Base-by-base conservation (phyloP, 1,140 invertebrate genomes). In the Ladona fulva region DNA sequence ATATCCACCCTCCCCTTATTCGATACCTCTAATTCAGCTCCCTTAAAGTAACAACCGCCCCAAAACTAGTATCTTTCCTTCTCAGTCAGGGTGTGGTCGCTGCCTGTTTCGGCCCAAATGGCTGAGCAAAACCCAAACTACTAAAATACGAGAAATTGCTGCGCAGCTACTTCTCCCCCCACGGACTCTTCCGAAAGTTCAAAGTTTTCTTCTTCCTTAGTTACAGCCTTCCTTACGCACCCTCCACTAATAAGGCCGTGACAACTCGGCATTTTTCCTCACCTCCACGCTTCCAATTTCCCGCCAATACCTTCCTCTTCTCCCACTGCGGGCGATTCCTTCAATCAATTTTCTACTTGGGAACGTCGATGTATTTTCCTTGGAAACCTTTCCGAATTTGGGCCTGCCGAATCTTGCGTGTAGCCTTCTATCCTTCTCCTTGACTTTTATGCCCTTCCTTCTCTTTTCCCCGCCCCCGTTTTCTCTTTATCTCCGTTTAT, bases 101-200 rank as follows among this genome's bases (percentile, higher is more conserved):
- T n/a, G n/a, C n/a, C 29, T 37, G 29, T 37, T 19, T 66, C 52
- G n/a, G 12, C 52, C 10, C 52, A 66, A 66, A 66, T 22, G 52
- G n/a, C 52, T 3, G 52, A 66, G 12, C 16, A 12, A 66, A 66
- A 66, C 52, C 52, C 52, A 16, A 22, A 66, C 16, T 66, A 16
- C 52, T 66, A 66, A 66, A 66, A 66, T 66, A 66, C 52, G n/a
- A 66, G 52, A 12, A 66, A 66, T 22, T 66, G 52, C 52, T 52
- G 44, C 19, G 44, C 44, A 11, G 44, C 44, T 11, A 52, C 19
- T 19, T 19, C 44, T 52, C 52, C 12, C 52, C 52, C n/a, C 14
- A 19, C n/a, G 52, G 16, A 66, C 52, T 22, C 52, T 12, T 66
- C 14, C n/a, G 5, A 66, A 66, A 66, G 3, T 66, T 66, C 52